Conservation (phyloP, 2,113 vertebrate genomes). For the Peromyscus polionotus region DNA sequence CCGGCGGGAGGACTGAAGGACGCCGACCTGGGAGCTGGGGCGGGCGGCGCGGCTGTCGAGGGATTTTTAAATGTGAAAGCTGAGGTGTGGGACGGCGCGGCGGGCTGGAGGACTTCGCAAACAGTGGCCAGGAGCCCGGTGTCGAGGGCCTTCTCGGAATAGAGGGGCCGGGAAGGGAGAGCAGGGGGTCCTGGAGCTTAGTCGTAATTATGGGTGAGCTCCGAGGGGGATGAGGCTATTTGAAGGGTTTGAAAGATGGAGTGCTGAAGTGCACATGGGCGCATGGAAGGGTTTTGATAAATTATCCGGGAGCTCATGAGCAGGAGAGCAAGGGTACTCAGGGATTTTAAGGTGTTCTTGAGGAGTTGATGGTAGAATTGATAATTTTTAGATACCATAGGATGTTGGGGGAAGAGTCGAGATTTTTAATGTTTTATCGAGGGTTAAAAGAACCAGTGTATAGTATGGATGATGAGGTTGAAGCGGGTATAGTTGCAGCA, state of each 20-base stretch:
- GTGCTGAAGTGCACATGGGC: not conserved
- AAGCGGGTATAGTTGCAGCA: not conserved
- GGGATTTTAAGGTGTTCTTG: not conserved
- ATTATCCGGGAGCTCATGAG: not conserved
- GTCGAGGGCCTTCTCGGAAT: not conserved
- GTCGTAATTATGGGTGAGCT: not conserved
- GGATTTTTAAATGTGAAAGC: slow-evolving; percentile 54
- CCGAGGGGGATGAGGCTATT: not conserved
- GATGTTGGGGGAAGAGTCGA: not conserved
- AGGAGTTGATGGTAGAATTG: not conserved
- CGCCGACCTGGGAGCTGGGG: not conserved
- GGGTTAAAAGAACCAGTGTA: not conserved
- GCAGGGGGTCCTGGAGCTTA: not conserved
- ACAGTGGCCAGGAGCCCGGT: not conserved
- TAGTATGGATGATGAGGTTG: not conserved
- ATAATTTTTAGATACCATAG: not conserved
- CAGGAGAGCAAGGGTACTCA: not conserved
- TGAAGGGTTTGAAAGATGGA: not conserved
- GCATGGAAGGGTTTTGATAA: not conserved
- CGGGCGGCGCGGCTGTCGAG: slow-evolving; percentile 2
- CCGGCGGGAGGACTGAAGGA: not conserved
- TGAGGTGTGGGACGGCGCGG: slow-evolving; percentile 2
- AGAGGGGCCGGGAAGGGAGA: not conserved
- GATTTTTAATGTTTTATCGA: not conserved
- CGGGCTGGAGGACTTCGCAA: slow-evolving; percentile 12